phyloP scores from a whole-genome alignment of 2,888 invertebrate genomes.

The Drosophila kuntzei region DNA sequence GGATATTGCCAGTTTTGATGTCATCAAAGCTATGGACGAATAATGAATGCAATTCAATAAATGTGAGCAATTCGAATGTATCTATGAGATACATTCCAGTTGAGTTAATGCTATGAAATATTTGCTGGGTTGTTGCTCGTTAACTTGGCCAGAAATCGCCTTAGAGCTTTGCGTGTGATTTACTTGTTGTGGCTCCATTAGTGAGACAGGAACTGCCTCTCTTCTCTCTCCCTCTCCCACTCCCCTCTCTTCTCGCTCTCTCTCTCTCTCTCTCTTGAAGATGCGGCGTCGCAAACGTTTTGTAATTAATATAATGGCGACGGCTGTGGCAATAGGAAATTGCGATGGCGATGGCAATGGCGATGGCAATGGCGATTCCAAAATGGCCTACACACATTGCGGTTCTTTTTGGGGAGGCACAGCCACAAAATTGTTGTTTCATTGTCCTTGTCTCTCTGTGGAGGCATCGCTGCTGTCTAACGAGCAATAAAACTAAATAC shows the following conservation, averaged over 20 bases:
- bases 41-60: constrained; percentile 52
- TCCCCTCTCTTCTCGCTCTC: background rate
- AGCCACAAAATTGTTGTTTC: constrained; percentile 76
- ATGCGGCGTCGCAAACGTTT: constrained; percentile 69
- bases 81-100: constrained; percentile 18
- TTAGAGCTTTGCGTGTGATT: constrained; percentile 80
- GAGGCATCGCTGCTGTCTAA: constrained; percentile 58
- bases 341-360: constrained; percentile 33
- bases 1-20: constrained; percentile 78
- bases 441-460: constrained; percentile 64
- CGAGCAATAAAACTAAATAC: constrained; percentile 80
- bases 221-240: background rate
- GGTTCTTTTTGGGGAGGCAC: constrained; percentile 26
- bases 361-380: constrained; percentile 53
- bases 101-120: constrained; percentile 42
- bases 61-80: constrained; percentile 28
- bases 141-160: constrained; percentile 73
- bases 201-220: constrained; percentile 54
- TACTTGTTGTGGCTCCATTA: constrained; percentile 78
- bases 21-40: constrained; percentile 56
- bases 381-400: constrained; percentile 78
- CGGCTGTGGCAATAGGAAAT: constrained; percentile 57
- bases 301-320: constrained; percentile 78
- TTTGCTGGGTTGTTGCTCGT: constrained; percentile 52
- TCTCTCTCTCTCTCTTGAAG: background rate